Evolutionary conservation across 2,888 invertebrate genomes (phyloP), one percentile per base, ranked within the genome.

Genomic region (Melolontha melolontha): DNA sequence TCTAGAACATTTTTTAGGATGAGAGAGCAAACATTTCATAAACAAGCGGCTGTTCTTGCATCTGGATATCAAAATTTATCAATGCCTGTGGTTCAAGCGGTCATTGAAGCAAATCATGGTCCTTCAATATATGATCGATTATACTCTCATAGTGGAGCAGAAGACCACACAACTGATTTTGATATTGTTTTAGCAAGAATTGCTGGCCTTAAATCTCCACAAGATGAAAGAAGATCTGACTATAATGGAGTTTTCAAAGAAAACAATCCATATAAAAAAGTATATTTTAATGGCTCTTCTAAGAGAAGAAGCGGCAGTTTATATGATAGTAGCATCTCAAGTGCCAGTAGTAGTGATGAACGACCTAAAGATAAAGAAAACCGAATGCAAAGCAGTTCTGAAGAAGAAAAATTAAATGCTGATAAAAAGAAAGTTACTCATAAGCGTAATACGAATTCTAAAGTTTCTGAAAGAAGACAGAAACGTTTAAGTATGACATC

Each of bases 21-120:
- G 83, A 90, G 96, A 62, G 96, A 97, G 82, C 95, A 96, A 85
- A 95, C 96, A 29, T 97, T 97, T 86, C 92, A 94, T 79, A 96
- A 96, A 81, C 96, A 97, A 85, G 88, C 91, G 49, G 87, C 90
- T 51, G 91, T 94, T 27, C 84, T 95, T 49, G 83, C 84, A 16
- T 83, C 86, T 27, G 78, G 78, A 16, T 50, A 47, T 49, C 63
- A 64, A 50, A 67, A 55, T 50, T 57, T 69, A 14, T 78, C 83
- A 2, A 82, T 85, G 22, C 85, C 87, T 44, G 85, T 88, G 4
- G 87, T 87, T 14, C 86, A 84, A 70, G 94, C 95, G 8, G 92
- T 96, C 12, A 87, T 93, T 70, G 92, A 94, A 79, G 95, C 95
- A 11, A 95, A 96, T 82, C 95, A 95, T 80, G 95, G 95, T 0